Base-by-base conservation (phyloP, 2,797 vertebrate species). In the Diplodus puntazzo region DNA sequence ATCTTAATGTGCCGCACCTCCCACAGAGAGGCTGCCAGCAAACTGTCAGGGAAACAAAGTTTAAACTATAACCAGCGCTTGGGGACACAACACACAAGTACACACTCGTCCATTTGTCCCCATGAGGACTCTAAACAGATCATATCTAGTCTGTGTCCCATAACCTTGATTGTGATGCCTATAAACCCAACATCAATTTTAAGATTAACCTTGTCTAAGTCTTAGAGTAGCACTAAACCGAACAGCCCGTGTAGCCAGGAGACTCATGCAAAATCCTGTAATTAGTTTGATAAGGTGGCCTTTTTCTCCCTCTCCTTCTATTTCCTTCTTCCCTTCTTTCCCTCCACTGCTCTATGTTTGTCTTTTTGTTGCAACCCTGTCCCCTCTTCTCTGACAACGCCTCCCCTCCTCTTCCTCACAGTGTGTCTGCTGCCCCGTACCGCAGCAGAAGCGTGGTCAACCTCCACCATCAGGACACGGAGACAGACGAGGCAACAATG, bases 391-490 rank as follows among this genome's bases (percentile, higher is more conserved):
- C 11, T 46, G 12, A 46, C 9, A 12, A 12, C 25, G 16, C 6
- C 11, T 23, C 9, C 3, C 39, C 5, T 42, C 9, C 10, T 39
- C 18, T 17, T 48, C 20, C 34, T 27, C 77, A 2, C 54, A 95
- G 94, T 34, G 96, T 96, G 77, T 81, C 95, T 0, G 87, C 69
- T 0, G 77, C 90, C 0, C 97, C 97, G 0, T 83, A 95, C 58
- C 96, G 98, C 85, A 99, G 98, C 27, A 85, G 96, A 12, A 99
- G 98, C 17, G 96, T 98, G 3, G 96, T 96, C 82, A 97, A 98
- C 88, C 94, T 99, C n/a, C 90, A 92, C 85, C 95, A 95, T 73
- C 94, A 94, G 85, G 94, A 96, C 88, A 86, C 95, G 0, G 97
- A 98, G 72, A 97, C 96, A 0, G 94, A 95, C 21, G 93, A 95